Base-by-base conservation (phyloP, 2,797 vertebrate genomes). In the Sebastolobus altivelis region DNA sequence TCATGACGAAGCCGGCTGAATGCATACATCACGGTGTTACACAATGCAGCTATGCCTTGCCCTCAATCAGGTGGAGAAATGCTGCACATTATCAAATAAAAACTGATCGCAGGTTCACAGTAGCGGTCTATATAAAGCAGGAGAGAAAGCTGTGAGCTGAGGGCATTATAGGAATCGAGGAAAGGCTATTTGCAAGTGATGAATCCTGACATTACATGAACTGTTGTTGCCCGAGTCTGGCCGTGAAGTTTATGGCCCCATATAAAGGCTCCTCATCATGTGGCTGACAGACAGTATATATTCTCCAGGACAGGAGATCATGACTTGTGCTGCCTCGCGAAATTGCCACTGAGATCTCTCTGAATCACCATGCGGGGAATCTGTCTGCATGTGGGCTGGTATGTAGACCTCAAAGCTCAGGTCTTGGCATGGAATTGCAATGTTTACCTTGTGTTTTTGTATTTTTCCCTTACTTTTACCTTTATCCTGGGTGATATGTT, bases 231-330 rank as follows among this genome's bases (percentile, higher is more conserved):
- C 79, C 6, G 70, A 88, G 83, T 89, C 88, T 60, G 40, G 87
- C 86, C 58, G 79, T 83, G 84, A 92, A 92, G 93, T 93, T 80
- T 80, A 93, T 94, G 87, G 88, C 80, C 3, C 89, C 87, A 83
- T 89, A 90, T 91, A 93, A 89, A 91, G 80, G 79, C 85, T 86
- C 63, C 90, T 88, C 91, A 91, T 95, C 86, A 91, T 89, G 85
- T 60, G 59, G 80, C 65, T 94, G 93, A 92, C 93, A 92, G 92
- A 86, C 84, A 81, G 81, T 81, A 83, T 91, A 92, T 92, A 89
- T 91, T 91, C 85, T 88, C 77, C 52, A 20, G 73, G 89, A 94
- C 85, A 89, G 89, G 87, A 84, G 83, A 90, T 93, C 92, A 91
- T 92, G 92, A 89, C 87, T 92, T 90, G 87, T 82, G 80, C 78